phyloP scores from a whole-genome alignment of 2,888 invertebrate species.

The Tenthredo distinguenda region DNA sequence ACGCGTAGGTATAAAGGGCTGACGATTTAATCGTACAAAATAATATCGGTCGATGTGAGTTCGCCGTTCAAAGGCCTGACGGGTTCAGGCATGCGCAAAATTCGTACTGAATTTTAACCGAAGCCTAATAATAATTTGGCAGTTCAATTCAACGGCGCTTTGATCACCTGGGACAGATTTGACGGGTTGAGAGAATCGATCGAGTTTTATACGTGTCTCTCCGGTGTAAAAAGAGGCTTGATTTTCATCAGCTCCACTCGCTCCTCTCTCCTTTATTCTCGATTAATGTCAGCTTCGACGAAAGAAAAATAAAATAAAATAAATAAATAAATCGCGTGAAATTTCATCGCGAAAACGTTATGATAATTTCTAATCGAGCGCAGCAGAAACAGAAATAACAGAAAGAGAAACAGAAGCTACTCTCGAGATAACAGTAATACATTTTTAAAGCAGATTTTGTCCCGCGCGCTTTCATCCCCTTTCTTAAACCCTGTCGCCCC shows the following conservation, averaged over 20 bases:
- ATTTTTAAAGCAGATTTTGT: constrained; percentile 18
- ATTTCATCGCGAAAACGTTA: neutral
- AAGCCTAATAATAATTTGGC: constrained; percentile 30
- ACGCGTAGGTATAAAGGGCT: constrained; percentile 1
- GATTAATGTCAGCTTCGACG: neutral
- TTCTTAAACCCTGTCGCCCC: neutral
- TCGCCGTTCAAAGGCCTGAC: neutral
- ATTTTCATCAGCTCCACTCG: neutral
- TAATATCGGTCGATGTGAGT: neutral
- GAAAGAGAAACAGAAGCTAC: neutral
- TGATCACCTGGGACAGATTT: constrained; percentile 32
- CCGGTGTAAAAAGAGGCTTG: neutral
- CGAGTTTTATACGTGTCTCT: neutral
- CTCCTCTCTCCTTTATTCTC: neutral
- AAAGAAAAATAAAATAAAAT: too few relatives aligned
- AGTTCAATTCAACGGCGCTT: constrained; percentile 40
- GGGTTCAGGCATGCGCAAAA: constrained; percentile 26
- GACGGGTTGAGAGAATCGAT: neutral
- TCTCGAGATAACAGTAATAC: neutral
- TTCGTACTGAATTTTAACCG: neutral
- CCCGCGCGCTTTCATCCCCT: neutral
- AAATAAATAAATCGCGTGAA: neutral
- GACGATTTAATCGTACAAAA: constrained; percentile 19
- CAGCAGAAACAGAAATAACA: neutral
- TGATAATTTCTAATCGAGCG: neutral